Evolutionary conservation across 2,888 invertebrate species (phyloP).

Genomic region (Nymphalis polychloros): DNA sequence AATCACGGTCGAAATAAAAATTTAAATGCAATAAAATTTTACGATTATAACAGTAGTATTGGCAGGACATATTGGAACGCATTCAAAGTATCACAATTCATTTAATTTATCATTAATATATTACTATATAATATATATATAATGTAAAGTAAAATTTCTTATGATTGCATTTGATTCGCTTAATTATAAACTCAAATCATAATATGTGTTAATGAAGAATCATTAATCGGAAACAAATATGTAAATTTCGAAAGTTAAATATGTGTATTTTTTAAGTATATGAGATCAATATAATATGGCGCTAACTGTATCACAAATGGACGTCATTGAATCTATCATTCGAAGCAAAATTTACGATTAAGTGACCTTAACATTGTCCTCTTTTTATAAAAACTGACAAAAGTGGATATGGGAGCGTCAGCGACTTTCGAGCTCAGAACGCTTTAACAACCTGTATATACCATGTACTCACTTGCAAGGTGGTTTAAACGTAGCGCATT

Average conservation of each 20-base stretch:
- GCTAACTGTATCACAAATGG: too few relatives aligned
- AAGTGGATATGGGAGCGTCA: background rate
- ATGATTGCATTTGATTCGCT: too few relatives aligned
- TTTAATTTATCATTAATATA: slow-evolving; percentile 36
- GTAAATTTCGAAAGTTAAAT: too few relatives aligned
- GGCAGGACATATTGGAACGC: slow-evolving; percentile 39
- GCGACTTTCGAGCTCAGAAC: background rate
- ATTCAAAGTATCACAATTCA: slow-evolving; percentile 38
- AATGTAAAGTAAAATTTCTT: background rate
- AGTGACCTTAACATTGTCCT: too few relatives aligned
- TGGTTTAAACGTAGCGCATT: slow-evolving; percentile 44
- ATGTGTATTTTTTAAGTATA: too few relatives aligned
- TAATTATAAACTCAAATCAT: too few relatives aligned
- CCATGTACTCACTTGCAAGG: slow-evolving; percentile 17
- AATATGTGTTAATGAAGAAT: too few relatives aligned
- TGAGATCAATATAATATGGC: too few relatives aligned
- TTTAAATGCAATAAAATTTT: slow-evolving; percentile 36
- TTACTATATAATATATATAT: background rate
- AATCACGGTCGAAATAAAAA: slow-evolving; percentile 29
- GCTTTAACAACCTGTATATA: background rate
- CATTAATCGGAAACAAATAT: too few relatives aligned
- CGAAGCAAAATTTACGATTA: too few relatives aligned
- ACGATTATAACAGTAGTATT: slow-evolving; percentile 35
- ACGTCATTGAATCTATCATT: too few relatives aligned
- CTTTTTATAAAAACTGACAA: too few relatives aligned